A percentile compares a stretch with the other conserved stretches of the same genome.
phyloP scores from a whole-genome alignment of 2,888 invertebrate species.

The Nyleta sp. region DNA sequence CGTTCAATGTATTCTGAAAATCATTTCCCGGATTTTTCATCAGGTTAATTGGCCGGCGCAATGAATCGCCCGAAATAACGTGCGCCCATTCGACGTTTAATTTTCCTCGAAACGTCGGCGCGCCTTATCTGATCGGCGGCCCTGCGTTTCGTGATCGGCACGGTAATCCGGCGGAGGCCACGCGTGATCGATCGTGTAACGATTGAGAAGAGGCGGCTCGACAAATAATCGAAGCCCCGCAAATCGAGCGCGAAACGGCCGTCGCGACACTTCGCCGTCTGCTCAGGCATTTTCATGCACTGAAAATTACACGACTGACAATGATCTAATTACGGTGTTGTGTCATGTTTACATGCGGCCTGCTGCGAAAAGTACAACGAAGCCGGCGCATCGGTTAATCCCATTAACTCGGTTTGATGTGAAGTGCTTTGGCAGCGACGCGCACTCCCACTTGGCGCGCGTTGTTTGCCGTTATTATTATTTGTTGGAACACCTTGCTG shows the following conservation, averaged over 20 bases:
- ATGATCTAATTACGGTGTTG: constrained; percentile 48
- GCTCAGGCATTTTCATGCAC: constrained; percentile 35
- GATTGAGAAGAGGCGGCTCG: constrained; percentile 16
- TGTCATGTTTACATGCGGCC: constrained; percentile 38
- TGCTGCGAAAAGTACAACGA: constrained; percentile 24
- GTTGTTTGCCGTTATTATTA: constrained; percentile 18
- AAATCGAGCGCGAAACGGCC: constrained; percentile 30
- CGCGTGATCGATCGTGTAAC: not conserved
- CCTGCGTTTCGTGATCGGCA: not conserved
- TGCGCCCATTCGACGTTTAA: constrained; percentile 16
- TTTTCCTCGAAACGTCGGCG: constrained; percentile 7
- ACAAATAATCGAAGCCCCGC: constrained; percentile 47
- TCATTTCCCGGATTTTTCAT: constrained; percentile 27
- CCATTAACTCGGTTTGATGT: constrained; percentile 37
- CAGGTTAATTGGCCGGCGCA: not conserved
- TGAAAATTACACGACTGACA: constrained; percentile 39
- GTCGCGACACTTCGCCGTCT: constrained; percentile 33
- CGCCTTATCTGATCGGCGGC: too few relatives aligned
- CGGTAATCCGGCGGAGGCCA: too few relatives aligned
- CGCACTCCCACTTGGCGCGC: constrained; percentile 6
- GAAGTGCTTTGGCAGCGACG: constrained; percentile 29
- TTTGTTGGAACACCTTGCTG: constrained; percentile 37
- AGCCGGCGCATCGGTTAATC: constrained; percentile 46
- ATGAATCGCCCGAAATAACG: constrained; percentile 33
- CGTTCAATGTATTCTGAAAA: constrained; percentile 2